Evolutionary conservation across 2,113 vertebrate species (phyloP).

Genomic region (Porphyrio hochstetteri): DNA sequence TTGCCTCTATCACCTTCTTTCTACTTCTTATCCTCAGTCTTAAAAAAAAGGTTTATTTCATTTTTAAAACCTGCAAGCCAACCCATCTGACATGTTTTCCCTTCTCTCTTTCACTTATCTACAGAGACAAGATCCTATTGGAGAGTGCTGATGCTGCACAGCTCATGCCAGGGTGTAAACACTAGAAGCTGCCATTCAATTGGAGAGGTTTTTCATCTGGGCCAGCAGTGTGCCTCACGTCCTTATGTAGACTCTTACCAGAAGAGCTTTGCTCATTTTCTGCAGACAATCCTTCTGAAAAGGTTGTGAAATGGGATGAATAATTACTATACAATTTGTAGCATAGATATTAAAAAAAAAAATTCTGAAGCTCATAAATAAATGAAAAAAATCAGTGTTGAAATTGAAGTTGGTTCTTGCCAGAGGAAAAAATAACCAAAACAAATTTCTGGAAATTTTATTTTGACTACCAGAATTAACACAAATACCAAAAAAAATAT

Average conservation of each 20-base stretch:
- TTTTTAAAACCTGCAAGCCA: neutral
- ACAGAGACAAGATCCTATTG: neutral
- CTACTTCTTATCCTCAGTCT: neutral
- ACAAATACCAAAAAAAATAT: neutral
- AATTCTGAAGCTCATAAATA: neutral
- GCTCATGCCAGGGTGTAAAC: neutral
- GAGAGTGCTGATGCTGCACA: neutral
- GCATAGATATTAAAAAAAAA: neutral
- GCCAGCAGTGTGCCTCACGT: neutral
- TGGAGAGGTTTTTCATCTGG: neutral
- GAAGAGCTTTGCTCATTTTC: neutral
- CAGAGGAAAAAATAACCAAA: neutral
- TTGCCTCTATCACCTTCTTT: neutral
- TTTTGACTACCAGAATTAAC: neutral
- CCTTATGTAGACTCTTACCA: neutral
- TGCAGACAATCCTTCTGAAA: neutral
- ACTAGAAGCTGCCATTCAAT: neutral
- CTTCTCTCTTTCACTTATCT: neutral
- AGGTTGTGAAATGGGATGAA: neutral
- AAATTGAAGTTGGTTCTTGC: neutral
- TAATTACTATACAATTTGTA: neutral
- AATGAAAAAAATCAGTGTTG: neutral
- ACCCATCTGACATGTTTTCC: neutral
- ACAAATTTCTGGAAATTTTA: neutral
- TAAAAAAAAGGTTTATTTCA: neutral